Percentiles rank a stretch among this genome's conserved stretches.
Evolutionary conservation across 2,888 invertebrate species (phyloP).

Genomic region (Oconnorella tubifera): DNA sequence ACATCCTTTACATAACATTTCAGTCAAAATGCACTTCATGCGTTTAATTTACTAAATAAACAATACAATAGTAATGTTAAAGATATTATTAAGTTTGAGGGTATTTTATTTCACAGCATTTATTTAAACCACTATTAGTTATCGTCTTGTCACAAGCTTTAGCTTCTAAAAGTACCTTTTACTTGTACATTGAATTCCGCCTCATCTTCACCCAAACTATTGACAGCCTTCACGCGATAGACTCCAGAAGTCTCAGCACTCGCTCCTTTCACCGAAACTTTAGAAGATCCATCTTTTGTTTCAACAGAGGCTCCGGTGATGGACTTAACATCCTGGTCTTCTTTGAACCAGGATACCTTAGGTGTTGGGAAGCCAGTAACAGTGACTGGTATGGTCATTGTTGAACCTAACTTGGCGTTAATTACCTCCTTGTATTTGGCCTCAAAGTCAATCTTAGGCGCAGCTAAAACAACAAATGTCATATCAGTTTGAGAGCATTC

Average conservation of each 20-base stretch:
- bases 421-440: slow-evolving; percentile 23
- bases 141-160: not conserved
- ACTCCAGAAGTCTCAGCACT: slow-evolving; percentile 77
- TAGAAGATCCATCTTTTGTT: slow-evolving; percentile 27
- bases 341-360: slow-evolving; percentile 30
- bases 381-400: slow-evolving; percentile 27
- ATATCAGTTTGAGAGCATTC: too few relatives aligned
- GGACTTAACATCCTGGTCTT: slow-evolving; percentile 20
- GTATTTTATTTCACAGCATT: too few relatives aligned
- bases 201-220: slow-evolving; percentile 70
- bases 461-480: slow-evolving; percentile 14
- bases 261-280: slow-evolving; percentile 59
- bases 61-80: too few relatives aligned
- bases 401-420: slow-evolving; percentile 22
- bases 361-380: slow-evolving; percentile 32
- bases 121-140: not conserved
- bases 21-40: too few relatives aligned
- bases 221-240: slow-evolving; percentile 75
- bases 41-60: too few relatives aligned
- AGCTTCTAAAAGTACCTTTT: slow-evolving; percentile 60
- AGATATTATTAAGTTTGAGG: too few relatives aligned
- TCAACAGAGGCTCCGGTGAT: slow-evolving; percentile 22
- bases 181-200: slow-evolving; percentile 68
- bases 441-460: slow-evolving; percentile 28
- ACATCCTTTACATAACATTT: too few relatives aligned